Evolutionary conservation across 2,113 vertebrate species (phyloP).

Genomic region (Bufo bufo): DNA sequence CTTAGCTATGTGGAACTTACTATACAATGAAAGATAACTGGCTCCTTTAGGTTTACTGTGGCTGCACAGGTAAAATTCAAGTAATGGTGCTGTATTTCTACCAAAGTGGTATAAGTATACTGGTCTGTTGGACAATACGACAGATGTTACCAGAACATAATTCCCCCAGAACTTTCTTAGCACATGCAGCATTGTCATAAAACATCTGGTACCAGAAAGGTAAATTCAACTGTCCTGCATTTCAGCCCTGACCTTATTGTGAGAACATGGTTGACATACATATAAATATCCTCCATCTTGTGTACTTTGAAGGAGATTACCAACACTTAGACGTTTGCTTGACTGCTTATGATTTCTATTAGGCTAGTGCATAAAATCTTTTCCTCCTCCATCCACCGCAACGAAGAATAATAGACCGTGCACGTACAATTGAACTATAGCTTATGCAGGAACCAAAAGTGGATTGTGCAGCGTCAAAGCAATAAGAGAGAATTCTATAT

Average conservation of each 20-base stretch:
- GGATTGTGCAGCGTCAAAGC: background rate
- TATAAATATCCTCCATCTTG: constrained; percentile 1
- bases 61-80: background rate
- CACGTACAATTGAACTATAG: background rate
- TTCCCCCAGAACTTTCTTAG: background rate
- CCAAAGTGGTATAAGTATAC: background rate
- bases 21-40: background rate
- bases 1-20: background rate
- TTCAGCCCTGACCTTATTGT: background rate
- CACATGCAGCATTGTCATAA: background rate
- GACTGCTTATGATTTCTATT: background rate
- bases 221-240: background rate
- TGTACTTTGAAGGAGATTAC: background rate
- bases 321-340: background rate
- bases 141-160: background rate
- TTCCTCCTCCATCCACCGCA: background rate
- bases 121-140: background rate
- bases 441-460: background rate
- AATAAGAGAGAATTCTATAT: background rate
- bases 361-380: background rate
- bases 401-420: background rate
- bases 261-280: background rate
- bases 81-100: background rate
- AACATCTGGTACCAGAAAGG: background rate
- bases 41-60: background rate